Base-by-base conservation (phyloP, 2,888 invertebrate genomes). In the Orchesella flavescens region DNA sequence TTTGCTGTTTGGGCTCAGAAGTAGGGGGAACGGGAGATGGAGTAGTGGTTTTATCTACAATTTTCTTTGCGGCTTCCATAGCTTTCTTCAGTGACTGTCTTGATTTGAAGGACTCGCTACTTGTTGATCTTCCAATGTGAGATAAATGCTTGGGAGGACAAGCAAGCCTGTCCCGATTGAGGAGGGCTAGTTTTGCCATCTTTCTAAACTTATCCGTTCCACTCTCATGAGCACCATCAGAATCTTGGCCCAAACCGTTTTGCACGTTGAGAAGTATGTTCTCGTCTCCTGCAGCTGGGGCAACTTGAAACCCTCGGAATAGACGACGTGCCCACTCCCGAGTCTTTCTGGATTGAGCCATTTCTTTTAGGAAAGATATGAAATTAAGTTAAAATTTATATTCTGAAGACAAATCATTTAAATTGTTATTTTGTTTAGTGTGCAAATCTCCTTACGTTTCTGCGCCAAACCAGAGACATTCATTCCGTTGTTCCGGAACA, bases 271-370 rank as follows among this genome's bases (percentile, higher is more conserved):
- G 91, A 75, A 92, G 88, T 90, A 92, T 86, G 49, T 93, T 93
- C 44, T 93, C 93, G 3, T 93, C 92, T 0, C 91, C 91, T 1
- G 93, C 92, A 4, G 95, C 93, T 0, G 95, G 95, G 0, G 95
- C 94, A 73, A 96, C 95, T 89, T 95, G 95, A 91, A 96, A 96
- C 90, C 95, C 95, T 90, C 95, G 95, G 94, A 96, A 95, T 73
- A 96, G 91, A 0, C 95, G 93, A n/a, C 96, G 92, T 90, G 96
- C 96, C 95, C 96, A 96, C 0, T 95, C 91, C 89, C 94, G 94
- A 92, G 95, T 95, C 89, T 91, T 91, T 84, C 94, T 94, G 0
- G 95, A 95, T 49, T 94, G 92, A 7, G 78, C 65, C 43, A 94
- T 92, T 87, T 93, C 95, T 94, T 9, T 44, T 12, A 44, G 89